These are phyloP conservation scores for Caenorhabditis zanzibari DNA, from an alignment of 2,888 invertebrate genomes.

Conservation along the genomic window DNA sequence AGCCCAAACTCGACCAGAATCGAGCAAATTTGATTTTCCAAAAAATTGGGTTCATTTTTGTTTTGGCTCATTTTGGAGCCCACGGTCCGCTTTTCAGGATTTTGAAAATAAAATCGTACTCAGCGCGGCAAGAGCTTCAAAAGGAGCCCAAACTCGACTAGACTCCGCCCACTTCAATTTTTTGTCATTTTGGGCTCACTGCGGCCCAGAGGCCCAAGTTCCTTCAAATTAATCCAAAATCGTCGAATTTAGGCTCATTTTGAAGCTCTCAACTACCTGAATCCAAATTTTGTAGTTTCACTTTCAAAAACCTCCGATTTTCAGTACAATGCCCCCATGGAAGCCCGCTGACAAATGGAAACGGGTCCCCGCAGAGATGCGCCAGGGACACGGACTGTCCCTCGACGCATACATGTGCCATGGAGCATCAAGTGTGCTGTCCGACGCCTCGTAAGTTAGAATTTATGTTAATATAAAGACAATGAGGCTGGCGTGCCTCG, in stretches of 20 bases:
- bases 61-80: too few relatives aligned
- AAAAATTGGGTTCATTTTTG: too few relatives aligned
- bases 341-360: constrained; percentile 71
- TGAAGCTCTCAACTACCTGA: neutral
- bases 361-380: constrained; percentile 74
- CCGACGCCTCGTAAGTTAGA: constrained; percentile 70
- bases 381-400: constrained; percentile 74
- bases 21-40: too few relatives aligned
- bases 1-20: neutral
- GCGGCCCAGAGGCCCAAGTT: too few relatives aligned
- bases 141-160: neutral
- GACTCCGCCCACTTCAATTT: neutral
- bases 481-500: too few relatives aligned
- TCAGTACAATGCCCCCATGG: constrained; percentile 72
- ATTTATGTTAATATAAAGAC: too few relatives aligned
- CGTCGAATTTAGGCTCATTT: neutral
- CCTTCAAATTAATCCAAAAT: neutral
- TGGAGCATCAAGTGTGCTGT: constrained; percentile 75
- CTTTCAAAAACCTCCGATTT: neutral
- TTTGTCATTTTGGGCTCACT: too few relatives aligned
- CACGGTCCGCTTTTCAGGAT: too few relatives aligned
- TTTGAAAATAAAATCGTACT: too few relatives aligned
- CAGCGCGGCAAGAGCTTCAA: too few relatives aligned
- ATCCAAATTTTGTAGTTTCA: neutral
- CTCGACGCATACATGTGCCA: constrained; percentile 73